These are phyloP conservation scores for Henricia sp. DNA, from an alignment of 53 echinoderm and acorn worm genomes.

Conservation along the genomic window DNA sequence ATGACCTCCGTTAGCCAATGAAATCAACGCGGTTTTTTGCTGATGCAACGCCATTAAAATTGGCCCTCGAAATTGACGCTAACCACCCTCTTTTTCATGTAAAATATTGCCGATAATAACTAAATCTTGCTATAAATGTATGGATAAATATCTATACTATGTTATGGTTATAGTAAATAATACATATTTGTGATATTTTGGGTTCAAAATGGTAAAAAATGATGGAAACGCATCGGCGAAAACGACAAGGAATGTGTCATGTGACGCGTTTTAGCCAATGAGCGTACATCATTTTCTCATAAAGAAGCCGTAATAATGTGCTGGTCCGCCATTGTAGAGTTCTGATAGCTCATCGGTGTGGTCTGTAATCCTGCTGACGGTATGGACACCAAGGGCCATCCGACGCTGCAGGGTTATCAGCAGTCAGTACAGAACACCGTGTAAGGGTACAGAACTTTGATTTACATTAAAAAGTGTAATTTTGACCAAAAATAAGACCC, in stretches of 20 bases:
- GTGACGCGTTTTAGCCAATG: slow-evolving; percentile 88
- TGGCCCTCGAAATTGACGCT: slow-evolving; percentile 7
- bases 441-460: slow-evolving; percentile 87
- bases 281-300: slow-evolving; percentile 60
- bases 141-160: background rate
- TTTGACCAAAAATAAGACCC: slow-evolving; percentile 44
- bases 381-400: slow-evolving; percentile 99
- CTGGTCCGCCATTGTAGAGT: slow-evolving; percentile 99
- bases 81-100: slow-evolving; percentile 26
- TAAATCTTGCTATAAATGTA: background rate
- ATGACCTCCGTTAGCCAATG: slow-evolving; percentile 55
- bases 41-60: slow-evolving; percentile 55
- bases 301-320: slow-evolving; percentile 81
- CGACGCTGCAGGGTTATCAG: slow-evolving; percentile 99
- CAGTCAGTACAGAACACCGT: slow-evolving; percentile 92
- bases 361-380: slow-evolving; percentile 88
- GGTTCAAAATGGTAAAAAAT: slow-evolving; percentile 54
- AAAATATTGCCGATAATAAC: background rate
- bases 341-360: slow-evolving; percentile 98
- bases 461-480: slow-evolving; percentile 44
- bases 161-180: background rate
- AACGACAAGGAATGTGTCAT: slow-evolving; percentile 69
- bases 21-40: slow-evolving; percentile 47
- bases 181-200: slow-evolving; percentile 22
- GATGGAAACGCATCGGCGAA: background rate